phyloP scores from a whole-genome alignment of 23 tunicate species.

The Trididemnum nubilum region DNA sequence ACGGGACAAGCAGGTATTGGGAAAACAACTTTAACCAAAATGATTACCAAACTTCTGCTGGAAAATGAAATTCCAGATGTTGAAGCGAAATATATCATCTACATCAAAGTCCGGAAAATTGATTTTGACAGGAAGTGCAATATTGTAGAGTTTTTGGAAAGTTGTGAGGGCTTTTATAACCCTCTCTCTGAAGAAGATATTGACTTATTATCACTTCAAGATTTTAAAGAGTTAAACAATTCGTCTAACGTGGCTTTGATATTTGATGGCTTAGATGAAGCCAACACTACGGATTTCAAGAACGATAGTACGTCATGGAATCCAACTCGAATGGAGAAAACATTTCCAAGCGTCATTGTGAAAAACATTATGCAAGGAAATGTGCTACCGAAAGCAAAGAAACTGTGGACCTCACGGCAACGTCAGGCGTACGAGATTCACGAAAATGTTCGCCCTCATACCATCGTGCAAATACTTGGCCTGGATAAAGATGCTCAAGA shows the following conservation, averaged over 20 bases:
- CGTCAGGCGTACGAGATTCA: constrained; percentile 8
- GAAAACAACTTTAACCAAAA: constrained; percentile 8
- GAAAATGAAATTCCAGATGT: neutral
- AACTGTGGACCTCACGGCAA: constrained; percentile 8
- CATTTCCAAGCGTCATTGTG: neutral
- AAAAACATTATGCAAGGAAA: neutral
- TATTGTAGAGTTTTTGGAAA: neutral
- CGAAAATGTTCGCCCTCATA: constrained; percentile 7
- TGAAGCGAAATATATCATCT: neutral
- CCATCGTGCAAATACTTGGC: constrained; percentile 9
- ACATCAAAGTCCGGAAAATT: constrained; percentile 2
- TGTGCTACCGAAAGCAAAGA: neutral
- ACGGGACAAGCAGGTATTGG: constrained; percentile 8
- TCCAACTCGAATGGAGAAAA: neutral
- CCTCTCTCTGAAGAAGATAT: neutral
- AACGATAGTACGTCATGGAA: neutral
- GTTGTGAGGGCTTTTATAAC: neutral
- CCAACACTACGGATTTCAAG: neutral
- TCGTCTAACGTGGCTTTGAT: neutral
- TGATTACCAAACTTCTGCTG: neutral
- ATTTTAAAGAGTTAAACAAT: neutral
- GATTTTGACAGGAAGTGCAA: neutral
- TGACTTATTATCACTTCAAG: neutral
- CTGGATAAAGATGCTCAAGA: constrained; percentile 7
- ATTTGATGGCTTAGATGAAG: constrained; percentile 2